Conservation (phyloP, 2,888 invertebrate species). For the Sesia bembeciformis region DNA sequence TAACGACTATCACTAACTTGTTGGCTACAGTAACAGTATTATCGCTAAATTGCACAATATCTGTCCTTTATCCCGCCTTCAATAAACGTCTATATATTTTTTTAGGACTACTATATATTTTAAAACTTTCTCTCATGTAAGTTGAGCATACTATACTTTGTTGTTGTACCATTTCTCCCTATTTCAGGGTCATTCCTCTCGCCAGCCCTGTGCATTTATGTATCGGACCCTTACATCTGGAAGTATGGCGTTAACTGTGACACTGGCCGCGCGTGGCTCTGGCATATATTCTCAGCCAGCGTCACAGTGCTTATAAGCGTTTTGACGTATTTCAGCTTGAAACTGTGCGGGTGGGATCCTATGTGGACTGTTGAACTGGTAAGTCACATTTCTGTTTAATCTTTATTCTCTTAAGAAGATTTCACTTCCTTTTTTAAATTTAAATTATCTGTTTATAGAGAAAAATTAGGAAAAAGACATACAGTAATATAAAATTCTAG, state of each 20-base stretch:
- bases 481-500: too few relatives aligned
- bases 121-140: too few relatives aligned
- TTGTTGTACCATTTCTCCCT: not conserved
- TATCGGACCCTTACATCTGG: constrained; percentile 55
- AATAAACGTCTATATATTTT: too few relatives aligned
- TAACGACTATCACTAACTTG: too few relatives aligned
- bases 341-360: constrained; percentile 71
- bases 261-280: constrained; percentile 9
- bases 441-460: too few relatives aligned
- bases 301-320: constrained; percentile 17
- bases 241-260: constrained; percentile 16
- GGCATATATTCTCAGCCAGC: constrained; percentile 22
- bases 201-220: constrained; percentile 52
- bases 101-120: too few relatives aligned
- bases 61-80: not conserved
- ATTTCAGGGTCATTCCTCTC: constrained; percentile 40
- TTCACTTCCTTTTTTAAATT: too few relatives aligned
- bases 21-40: too few relatives aligned
- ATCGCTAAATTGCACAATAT: too few relatives aligned
- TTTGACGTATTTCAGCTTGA: constrained; percentile 42
- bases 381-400: constrained; percentile 8
- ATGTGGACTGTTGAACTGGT: constrained; percentile 78
- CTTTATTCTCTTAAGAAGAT: too few relatives aligned
- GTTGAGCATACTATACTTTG: too few relatives aligned
- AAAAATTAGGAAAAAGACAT: too few relatives aligned